Conservation (phyloP, 2,113 vertebrate species). For the Ophthalmolycus amberensis region DNA sequence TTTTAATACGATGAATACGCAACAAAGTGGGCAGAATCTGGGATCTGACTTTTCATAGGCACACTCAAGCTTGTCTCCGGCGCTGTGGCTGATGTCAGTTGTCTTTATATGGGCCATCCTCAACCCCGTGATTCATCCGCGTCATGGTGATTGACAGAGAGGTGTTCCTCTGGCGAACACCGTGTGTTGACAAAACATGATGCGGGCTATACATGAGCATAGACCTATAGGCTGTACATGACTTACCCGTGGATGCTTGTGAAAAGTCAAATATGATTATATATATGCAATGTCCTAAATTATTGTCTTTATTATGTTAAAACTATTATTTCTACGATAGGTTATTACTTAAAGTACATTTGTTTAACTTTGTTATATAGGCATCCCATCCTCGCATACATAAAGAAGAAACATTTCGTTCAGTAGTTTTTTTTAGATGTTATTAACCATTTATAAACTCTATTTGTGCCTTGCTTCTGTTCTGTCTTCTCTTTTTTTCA, state of each 20-base stretch:
- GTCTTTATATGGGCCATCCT: constrained; percentile 52
- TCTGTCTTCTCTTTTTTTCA: background rate
- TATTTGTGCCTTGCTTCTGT: background rate
- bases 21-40: constrained; percentile 1
- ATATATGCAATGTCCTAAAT: background rate
- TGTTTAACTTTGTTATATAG: background rate
- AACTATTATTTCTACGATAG: background rate
- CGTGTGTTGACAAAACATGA: constrained; percentile 23
- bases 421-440: background rate
- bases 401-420: background rate
- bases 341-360: background rate
- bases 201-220: background rate
- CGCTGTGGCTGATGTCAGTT: constrained; percentile 24
- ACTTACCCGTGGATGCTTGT: background rate
- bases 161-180: constrained; percentile 57
- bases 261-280: background rate
- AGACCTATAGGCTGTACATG: background rate
- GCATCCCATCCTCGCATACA: background rate
- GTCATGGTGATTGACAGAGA: constrained; percentile 64
- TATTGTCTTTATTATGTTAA: background rate
- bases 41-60: background rate
- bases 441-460: background rate
- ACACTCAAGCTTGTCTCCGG: background rate
- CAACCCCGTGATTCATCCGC: constrained; percentile 17
- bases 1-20: background rate